These are phyloP conservation scores for Creontiades dilutus DNA, from an alignment of 2,888 invertebrate species.

Conservation along the genomic window DNA sequence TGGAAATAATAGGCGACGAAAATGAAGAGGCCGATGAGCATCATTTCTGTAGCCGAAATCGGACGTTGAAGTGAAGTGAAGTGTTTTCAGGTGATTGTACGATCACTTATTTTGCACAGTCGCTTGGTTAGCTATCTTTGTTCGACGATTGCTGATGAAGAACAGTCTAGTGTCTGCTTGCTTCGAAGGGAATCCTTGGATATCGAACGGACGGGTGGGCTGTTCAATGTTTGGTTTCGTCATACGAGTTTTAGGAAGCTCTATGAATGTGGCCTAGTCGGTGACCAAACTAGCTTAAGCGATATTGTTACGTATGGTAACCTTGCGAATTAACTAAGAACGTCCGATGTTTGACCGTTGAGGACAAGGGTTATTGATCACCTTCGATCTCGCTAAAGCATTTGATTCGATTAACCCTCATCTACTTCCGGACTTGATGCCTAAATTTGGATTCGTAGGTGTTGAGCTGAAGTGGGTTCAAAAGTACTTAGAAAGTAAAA, in stretches of 20 bases:
- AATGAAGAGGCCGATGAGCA: neutral
- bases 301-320: too few species aligned
- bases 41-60: neutral
- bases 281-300: too few species aligned
- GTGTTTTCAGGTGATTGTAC: neutral
- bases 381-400: too few species aligned
- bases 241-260: neutral
- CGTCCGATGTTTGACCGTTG: too few species aligned
- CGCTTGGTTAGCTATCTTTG: neutral
- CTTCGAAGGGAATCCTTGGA: neutral
- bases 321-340: too few species aligned
- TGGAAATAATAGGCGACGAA: conserved; percentile 1
- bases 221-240: neutral
- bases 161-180: neutral
- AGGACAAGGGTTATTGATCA: too few species aligned
- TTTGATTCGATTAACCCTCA: too few species aligned
- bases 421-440: too few species aligned
- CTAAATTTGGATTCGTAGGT: too few species aligned
- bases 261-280: neutral
- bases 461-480: too few species aligned
- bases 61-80: neutral
- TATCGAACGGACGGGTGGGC: neutral
- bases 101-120: neutral
- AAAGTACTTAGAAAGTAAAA: too few species aligned
- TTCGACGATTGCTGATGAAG: neutral